Evolutionary conservation across 2,797 vertebrate genomes (phyloP).

Genomic region (Molossus molossus): DNA sequence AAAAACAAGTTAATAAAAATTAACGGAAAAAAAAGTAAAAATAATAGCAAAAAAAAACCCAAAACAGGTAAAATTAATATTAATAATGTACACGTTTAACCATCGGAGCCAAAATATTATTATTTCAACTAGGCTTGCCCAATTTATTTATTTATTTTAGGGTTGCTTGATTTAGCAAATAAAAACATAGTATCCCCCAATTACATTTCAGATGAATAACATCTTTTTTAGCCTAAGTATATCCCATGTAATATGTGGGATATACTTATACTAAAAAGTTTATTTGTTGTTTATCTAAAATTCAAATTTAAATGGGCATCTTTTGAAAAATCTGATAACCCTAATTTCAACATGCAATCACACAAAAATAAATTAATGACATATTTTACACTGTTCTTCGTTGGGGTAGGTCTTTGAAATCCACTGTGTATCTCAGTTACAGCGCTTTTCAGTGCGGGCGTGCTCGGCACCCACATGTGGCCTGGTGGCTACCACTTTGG

Average conservation of each 20-base stretch:
- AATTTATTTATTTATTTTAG: neutral
- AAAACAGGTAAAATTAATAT: neutral
- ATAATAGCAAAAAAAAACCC: neutral
- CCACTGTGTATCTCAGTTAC: neutral
- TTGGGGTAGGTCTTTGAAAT: neutral
- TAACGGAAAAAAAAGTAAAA: too few relatives aligned
- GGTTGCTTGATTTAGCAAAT: neutral
- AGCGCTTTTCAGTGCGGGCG: neutral
- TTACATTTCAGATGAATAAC: conserved; percentile 5
- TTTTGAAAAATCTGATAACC: neutral
- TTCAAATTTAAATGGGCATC: neutral
- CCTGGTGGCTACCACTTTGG: neutral
- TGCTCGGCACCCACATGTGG: neutral
- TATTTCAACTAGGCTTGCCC: neutral
- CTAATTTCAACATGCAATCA: neutral
- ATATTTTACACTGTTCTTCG: neutral
- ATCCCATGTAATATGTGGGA: neutral
- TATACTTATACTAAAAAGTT: neutral
- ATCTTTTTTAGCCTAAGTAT: neutral
- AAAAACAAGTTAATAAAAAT: too few relatives aligned
- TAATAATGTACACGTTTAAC: neutral
- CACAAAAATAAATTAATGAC: conserved; percentile 24
- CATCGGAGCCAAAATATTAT: neutral
- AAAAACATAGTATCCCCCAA: neutral
- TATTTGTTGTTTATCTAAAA: conserved; percentile 8